Base-by-base conservation (phyloP, 2,888 invertebrate genomes). In the Ellobium chinense region DNA sequence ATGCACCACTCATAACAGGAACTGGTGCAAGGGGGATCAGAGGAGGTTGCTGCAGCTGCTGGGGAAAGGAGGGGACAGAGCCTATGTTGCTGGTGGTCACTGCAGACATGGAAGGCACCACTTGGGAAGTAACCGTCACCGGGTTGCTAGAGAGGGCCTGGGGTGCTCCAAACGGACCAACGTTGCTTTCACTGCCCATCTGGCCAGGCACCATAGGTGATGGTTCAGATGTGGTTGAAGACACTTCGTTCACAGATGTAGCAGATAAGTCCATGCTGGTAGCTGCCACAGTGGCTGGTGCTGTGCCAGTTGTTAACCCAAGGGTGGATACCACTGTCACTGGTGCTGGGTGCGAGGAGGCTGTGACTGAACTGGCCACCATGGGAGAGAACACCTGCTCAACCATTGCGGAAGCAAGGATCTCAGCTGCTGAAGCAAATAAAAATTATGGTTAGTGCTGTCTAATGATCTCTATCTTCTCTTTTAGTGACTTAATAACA, bases 371-470 rank as follows among this genome's bases (percentile, higher is more conserved):
- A 14, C 63, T 70, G 31, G 68, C 39, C 62, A 70, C 70, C 78
- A 78, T 21, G 2, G 84, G 74, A 12, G 86, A 84, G n/a, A 89
- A 78, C 2, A 88, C 88, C 34, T 85, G 85, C 74, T 88, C 89
- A 9, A 87, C 86, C 82, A 88, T 87, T 18, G 84, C 87, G 31
- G 85, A 86, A 3, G 88, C 88, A 27, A 89, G 85, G 46, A 84
- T 79, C 73, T 88, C 88, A 12, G 88, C 88, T 58, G 88, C 88
- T 62, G 87, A 4, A 70, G 37, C 4, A 18, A 56, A 7, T 12
- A 24, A 46, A 58, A 29, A 70, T 46, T 31, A 56, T 12, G n/a
- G 46, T 7, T 46, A 46, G 7, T 18, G 18, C 46, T 18, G 18
- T 46, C 18, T 46, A 18, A 18, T 46, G 46, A 12, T 46, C 46